Base-by-base conservation (phyloP, 2,113 vertebrate genomes). In the Morphnarchus princeps region DNA sequence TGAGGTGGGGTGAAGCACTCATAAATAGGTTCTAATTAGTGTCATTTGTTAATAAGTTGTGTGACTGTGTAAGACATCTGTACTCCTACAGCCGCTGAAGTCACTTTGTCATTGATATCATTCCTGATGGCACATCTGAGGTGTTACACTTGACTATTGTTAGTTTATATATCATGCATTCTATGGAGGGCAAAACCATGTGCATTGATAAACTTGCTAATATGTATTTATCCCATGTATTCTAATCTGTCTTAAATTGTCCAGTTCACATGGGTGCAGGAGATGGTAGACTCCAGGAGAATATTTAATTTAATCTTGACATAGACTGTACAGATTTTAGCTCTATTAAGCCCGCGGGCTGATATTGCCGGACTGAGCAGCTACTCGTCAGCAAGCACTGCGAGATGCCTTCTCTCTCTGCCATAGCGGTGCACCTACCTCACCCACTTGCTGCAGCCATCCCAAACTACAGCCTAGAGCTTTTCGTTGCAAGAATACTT, bases 61-160 rank as follows among this genome's bases (percentile, higher is more conserved):
- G 10, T 52, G 61, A 78, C 24, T 18, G 7, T 5, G n/a, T 34
- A 43, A 70, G 34, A 25, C 24, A 22, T 11, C 36, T 36, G 25
- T 71, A 58, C 10, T 82, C 29, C 42, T 61, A 24, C 0, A 0
- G 57, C 57, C 0, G 0, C 14, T 47, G 59, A 67, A 89, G 32
- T n/a, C 34, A 10, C 42, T 42, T 65, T 45, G 29, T 28, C 25
- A 7, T 62, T 49, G 58, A 25, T 42, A 11, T 3, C n/a, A 24
- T 26, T 57, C 76, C 22, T 79, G 32, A 42, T 0, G 5, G 57
- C 2, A 0, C 17, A 45, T 66, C 78, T 59, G 73, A 79, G 61
- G 29, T 22, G 65, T 62, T 54, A 50, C 24, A 10, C 22, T 32
- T 42, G n/a, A 9, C 77, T 76, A 2, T 8, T 77, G 34, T 24